Base-by-base conservation (phyloP, 2,797 vertebrate genomes). In the Lindbergichthys nudifrons region DNA sequence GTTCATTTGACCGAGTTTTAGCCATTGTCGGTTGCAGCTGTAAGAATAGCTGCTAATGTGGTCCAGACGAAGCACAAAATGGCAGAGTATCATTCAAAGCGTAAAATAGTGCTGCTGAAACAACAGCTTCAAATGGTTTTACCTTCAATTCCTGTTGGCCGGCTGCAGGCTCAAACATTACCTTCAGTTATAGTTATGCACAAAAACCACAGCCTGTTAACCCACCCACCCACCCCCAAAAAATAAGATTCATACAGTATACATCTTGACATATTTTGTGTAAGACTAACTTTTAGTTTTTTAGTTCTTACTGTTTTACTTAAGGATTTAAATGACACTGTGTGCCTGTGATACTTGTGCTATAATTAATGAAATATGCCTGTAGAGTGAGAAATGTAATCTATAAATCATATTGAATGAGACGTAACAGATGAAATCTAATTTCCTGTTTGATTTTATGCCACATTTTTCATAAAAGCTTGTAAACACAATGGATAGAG, bases 1-100 rank as follows among this genome's bases (percentile, higher is more conserved):
- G 81, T 75, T 90, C 80, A 79, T 82, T 85, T 92, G 88, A 88
- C 87, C 70, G 61, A 80, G 71, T 90, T 89, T 87, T 84, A 70
- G 80, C 84, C 85, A 82, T 68, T 72, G 81, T 81, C 76, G 62
- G 53, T 77, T 88, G 81, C 50, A 68, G 75, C 60, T 81, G 75
- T 53, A 51, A 71, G 82, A 80, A 80, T 73, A 79, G 69, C 56
- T 81, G 75, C 45, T 85, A 45, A 80, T 63, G 41, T 45, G 11
- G 75, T 73, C 41, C 52, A 56, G 72, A 41, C 42, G 9, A 61
- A 86, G 65, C 46, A 53, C 70, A 81, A 78, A 85, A 84, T 69
- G 65, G 63, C 67, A 77, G 59, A 53, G 14, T 51, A 70, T 75
- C 66, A n/a, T 83, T 85, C 61, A 79, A 77, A 75, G 2, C 2